Conservation (phyloP, 1,140 invertebrate species). For the Drosophila baimaii region DNA sequence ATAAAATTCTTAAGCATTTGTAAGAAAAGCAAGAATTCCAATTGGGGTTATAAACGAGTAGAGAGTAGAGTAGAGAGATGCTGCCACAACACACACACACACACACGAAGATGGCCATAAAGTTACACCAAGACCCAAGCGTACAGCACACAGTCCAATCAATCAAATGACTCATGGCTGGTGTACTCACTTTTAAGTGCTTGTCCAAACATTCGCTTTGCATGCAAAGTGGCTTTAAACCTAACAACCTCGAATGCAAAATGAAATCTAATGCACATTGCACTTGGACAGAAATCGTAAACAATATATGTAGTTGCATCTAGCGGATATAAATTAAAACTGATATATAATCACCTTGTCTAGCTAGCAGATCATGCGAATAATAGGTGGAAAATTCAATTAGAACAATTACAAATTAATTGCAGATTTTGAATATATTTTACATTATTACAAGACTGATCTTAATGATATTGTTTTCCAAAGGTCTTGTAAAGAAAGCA, state of each 20-base stretch:
- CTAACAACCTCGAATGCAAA: conserved; percentile 12
- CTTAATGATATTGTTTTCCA: too few relatives aligned
- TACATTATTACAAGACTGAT: background rate
- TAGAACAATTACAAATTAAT: background rate
- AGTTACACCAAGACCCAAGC: background rate
- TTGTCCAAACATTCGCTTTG: conserved; percentile 11
- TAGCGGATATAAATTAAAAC: background rate
- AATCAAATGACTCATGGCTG: conserved; percentile 22
- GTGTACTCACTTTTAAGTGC: conserved; percentile 26
- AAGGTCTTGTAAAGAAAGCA: too few relatives aligned
- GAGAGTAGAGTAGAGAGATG: conserved; percentile 1
- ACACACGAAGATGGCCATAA: background rate
- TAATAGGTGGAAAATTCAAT: background rate
- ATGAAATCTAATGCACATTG: conserved; percentile 26
- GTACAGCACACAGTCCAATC: background rate
- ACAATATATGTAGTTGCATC: background rate
- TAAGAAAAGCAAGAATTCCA: conserved; percentile 26
- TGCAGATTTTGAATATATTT: background rate
- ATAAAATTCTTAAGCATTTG: conserved; percentile 43
- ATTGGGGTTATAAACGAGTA: background rate
- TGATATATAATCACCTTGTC: background rate
- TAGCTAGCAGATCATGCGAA: background rate
- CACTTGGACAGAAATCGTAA: conserved; percentile 4
- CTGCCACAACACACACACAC: too few relatives aligned
- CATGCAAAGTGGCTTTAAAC: conserved; percentile 22